Conservation (phyloP, 2,888 invertebrate species). For the Myopa testacea region DNA sequence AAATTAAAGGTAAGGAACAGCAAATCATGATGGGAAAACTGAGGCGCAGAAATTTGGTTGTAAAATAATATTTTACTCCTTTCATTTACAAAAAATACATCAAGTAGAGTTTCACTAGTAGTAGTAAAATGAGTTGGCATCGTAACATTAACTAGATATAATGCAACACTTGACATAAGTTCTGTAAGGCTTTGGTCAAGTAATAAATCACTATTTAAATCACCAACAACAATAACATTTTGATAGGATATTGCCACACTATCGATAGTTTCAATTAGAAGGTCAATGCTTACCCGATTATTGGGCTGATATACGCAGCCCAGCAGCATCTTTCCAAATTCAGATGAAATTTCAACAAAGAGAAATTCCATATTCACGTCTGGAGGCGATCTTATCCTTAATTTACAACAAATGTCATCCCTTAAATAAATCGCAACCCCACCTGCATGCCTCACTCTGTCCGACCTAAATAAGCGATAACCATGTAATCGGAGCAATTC, state of each 20-base stretch:
- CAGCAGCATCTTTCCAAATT: too few species aligned
- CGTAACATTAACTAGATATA: constrained; percentile 5
- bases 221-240: constrained; percentile 4
- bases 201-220: constrained; percentile 3
- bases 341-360: too few species aligned
- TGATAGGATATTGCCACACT: background rate
- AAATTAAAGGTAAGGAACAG: background rate
- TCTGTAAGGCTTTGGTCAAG: background rate
- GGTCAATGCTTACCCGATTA: background rate
- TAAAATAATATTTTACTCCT: too few species aligned
- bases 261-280: background rate
- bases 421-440: constrained; percentile 21
- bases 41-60: too few species aligned
- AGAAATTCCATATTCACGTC: too few species aligned
- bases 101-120: too few species aligned
- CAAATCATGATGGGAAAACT: too few species aligned
- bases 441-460: constrained; percentile 11
- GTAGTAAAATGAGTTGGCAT: background rate
- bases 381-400: background rate
- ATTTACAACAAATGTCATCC: constrained; percentile 5
- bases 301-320: background rate
- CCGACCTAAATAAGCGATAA: constrained; percentile 2
- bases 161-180: background rate
- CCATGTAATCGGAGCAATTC: background rate
- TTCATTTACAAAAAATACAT: too few species aligned